These are phyloP conservation scores for Sminthurides bifidus DNA, from an alignment of 1,140 invertebrate species.

Conservation along the genomic window DNA sequence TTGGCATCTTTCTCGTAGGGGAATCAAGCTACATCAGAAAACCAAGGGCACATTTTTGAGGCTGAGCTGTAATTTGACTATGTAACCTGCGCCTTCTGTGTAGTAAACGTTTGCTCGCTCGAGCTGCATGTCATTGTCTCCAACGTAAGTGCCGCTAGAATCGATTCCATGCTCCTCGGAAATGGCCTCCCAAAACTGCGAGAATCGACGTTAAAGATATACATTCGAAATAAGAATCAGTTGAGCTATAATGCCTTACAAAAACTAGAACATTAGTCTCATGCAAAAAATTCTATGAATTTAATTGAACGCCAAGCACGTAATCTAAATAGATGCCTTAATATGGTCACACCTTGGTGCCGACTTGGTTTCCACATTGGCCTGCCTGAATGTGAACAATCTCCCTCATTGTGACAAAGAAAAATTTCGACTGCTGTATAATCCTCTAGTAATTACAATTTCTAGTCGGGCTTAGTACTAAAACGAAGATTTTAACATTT, in stretches of 20 bases:
- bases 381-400: slow-evolving; percentile 22
- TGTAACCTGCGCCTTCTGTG: slow-evolving; percentile 39
- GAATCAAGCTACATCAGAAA: background rate
- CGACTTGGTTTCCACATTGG: slow-evolving; percentile 31
- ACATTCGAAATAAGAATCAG: no score
- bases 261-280: background rate
- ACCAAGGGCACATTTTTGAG: background rate
- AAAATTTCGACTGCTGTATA: background rate
- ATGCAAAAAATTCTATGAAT: background rate
- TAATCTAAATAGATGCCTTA: background rate
- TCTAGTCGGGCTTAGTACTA: background rate
- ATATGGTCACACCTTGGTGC: slow-evolving; percentile 10
- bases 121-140: slow-evolving; percentile 40
- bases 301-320: background rate
- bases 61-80: background rate
- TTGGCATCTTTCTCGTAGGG: no score
- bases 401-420: slow-evolving; percentile 17
- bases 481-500: background rate
- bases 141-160: slow-evolving; percentile 38
- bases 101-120: slow-evolving; percentile 46
- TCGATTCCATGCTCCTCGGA: slow-evolving; percentile 43
- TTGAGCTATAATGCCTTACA: no score
- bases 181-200: slow-evolving; percentile 46
- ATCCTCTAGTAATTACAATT: background rate
- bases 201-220: no score